These are phyloP conservation scores for Darevskia nairensis DNA, from an alignment of 2,797 vertebrate genomes.

Conservation along the genomic window DNA sequence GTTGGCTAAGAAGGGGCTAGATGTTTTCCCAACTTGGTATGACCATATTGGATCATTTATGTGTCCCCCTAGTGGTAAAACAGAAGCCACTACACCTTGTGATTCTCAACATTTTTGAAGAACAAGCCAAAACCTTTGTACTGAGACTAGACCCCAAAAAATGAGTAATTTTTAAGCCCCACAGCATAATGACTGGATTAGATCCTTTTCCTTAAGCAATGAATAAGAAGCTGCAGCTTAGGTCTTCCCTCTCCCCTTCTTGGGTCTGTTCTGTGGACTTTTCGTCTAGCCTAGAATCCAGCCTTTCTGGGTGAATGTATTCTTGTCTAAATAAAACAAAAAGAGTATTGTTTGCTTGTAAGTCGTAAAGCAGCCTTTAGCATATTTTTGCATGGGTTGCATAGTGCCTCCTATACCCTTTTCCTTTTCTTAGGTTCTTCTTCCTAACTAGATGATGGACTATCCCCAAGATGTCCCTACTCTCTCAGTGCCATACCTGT, in stretches of 20 bases:
- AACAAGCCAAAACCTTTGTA: neutral
- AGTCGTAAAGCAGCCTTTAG: neutral
- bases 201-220: neutral
- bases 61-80: slow-evolving; percentile 43
- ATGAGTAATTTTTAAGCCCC: neutral
- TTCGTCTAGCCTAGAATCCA: neutral
- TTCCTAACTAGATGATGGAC: neutral
- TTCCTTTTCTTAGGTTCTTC: neutral
- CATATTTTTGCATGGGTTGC: neutral
- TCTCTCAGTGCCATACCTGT: neutral
- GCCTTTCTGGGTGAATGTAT: neutral
- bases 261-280: neutral
- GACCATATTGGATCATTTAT: slow-evolving; percentile 1
- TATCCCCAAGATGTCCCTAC: too few species aligned
- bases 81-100: neutral
- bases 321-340: neutral
- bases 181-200: neutral
- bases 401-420: neutral
- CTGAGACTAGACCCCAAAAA: neutral
- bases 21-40: neutral
- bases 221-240: neutral
- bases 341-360: neutral
- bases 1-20: neutral
- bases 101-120: neutral
- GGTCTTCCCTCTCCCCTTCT: neutral